A percentile compares a stretch with the other conserved stretches of the same genome.
Evolutionary conservation across 2,797 vertebrate genomes (phyloP).

Genomic region (Argya squamiceps): DNA sequence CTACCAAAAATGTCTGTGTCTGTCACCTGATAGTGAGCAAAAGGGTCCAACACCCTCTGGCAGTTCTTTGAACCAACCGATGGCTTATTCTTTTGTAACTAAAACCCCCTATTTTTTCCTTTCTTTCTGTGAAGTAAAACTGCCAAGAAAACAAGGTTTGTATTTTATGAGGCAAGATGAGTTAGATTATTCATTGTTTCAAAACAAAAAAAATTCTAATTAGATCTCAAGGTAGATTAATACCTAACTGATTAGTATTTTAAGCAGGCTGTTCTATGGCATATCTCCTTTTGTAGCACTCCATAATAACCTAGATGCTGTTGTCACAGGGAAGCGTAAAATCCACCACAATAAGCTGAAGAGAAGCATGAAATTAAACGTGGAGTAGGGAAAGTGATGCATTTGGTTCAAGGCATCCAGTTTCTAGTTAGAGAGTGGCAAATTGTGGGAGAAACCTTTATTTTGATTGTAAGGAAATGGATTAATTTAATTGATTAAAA

Average conservation of each 20-base stretch:
- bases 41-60: not conserved
- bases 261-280: not conserved
- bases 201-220: not conserved
- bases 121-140: not conserved
- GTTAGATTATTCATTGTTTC: not conserved
- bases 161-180: not conserved
- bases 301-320: not conserved
- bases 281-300: not conserved
- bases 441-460: not conserved
- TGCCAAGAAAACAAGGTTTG: not conserved
- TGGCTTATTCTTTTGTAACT: not conserved
- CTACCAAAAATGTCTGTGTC: conserved; percentile 6
- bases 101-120: not conserved
- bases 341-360: not conserved
- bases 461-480: not conserved
- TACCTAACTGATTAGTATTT: not conserved
- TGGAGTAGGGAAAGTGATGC: not conserved
- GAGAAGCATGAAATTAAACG: not conserved
- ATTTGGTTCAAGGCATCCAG: not conserved
- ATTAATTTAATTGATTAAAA: not conserved
- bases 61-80: conserved; percentile 11
- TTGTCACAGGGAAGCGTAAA: not conserved
- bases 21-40: conserved; percentile 42
- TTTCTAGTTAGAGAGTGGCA: not conserved
- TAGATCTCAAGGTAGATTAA: not conserved